Evolutionary conservation across 2,797 vertebrate species (phyloP).

Genomic region (Lepus oiostolus): DNA sequence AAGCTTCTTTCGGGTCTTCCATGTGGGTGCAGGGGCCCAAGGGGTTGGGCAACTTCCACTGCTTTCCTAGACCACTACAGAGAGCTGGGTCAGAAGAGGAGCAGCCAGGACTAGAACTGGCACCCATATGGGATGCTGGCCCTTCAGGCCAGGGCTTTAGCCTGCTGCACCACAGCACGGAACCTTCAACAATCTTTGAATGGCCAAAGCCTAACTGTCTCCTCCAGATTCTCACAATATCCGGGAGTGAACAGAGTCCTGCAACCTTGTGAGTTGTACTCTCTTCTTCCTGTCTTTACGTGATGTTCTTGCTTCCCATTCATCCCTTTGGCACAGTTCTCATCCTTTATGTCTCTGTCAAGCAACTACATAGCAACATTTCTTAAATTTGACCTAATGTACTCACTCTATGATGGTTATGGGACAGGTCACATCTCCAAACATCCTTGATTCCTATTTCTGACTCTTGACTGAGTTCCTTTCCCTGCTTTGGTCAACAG

Average conservation of each 20-base stretch:
- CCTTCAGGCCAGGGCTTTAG: too few species aligned
- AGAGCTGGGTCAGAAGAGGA: too few species aligned
- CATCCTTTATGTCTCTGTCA: neutral
- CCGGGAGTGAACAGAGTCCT: fast-evolving
- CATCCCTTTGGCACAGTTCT: neutral
- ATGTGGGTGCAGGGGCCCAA: too few species aligned
- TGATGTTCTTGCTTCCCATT: neutral
- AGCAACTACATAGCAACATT: neutral
- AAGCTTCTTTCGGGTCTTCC: too few species aligned
- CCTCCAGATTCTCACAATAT: neutral
- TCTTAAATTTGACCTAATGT: neutral
- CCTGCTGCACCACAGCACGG: too few species aligned
- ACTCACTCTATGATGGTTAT: neutral
- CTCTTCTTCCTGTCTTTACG: neutral
- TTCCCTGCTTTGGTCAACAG: neutral
- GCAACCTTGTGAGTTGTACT: fast-evolving
- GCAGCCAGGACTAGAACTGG: too few species aligned
- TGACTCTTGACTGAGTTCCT: neutral
- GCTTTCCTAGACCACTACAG: too few species aligned
- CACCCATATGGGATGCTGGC: too few species aligned
- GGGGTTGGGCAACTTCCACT: too few species aligned
- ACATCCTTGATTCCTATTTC: neutral
- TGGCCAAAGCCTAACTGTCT: neutral
- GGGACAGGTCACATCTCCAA: neutral
- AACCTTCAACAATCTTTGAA: too few species aligned